phyloP scores from a whole-genome alignment of 2,888 invertebrate genomes.

The Sericinus montela region DNA sequence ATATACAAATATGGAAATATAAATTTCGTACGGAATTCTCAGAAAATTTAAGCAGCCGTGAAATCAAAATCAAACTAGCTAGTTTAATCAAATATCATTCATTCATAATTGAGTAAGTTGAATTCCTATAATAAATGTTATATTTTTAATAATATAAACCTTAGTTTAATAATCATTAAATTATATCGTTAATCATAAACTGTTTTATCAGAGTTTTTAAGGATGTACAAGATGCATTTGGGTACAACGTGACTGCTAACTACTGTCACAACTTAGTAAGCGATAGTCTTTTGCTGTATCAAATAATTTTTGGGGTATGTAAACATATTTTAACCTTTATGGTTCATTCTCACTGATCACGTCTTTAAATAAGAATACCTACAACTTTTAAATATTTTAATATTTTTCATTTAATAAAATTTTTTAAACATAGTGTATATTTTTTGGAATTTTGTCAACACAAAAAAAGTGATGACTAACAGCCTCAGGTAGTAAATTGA shows the following conservation, averaged over 20 bases:
- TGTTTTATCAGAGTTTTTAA: conserved; percentile 30
- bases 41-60: conserved; percentile 22
- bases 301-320: conserved; percentile 37
- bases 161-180: too few species aligned
- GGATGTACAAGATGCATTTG: conserved; percentile 37
- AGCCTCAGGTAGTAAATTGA: too few species aligned
- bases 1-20: conserved; percentile 36
- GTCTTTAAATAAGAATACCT: too few species aligned
- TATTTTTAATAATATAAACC: not conserved
- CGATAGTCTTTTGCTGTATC: conserved; percentile 40
- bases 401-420: too few species aligned
- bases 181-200: too few species aligned
- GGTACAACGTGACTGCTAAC: conserved; percentile 34
- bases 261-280: conserved; percentile 41
- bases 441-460: too few species aligned
- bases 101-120: conserved; percentile 34
- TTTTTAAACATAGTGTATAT: too few species aligned
- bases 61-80: conserved; percentile 27
- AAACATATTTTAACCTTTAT: too few species aligned
- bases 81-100: conserved; percentile 33
- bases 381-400: too few species aligned
- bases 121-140: conserved; percentile 2
- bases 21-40: conserved; percentile 28
- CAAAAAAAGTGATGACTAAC: too few species aligned
- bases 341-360: too few species aligned